Evolutionary conservation across 2,888 invertebrate genomes (phyloP), one percentile per base, ranked within the genome.

Genomic region (Drosophila birchii): DNA sequence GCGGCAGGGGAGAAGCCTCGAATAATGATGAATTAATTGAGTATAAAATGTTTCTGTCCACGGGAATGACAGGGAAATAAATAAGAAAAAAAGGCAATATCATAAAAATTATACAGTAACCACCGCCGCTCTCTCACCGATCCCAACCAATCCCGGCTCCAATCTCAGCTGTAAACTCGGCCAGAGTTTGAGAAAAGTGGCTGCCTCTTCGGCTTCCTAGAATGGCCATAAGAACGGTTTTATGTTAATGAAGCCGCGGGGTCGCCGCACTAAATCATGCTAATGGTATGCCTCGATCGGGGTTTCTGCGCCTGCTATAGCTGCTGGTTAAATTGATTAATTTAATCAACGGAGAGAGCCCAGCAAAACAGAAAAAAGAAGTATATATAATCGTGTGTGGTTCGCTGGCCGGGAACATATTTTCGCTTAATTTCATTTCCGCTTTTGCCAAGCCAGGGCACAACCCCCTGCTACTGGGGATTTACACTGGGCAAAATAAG

Each of bases 241-340:
- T 80, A 87, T 87, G 89, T 64, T 87, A 89, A 89, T 87, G 86
- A 81, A 75, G 36, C 60, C 49, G 41, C 36, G 71, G 47, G 57
- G 61, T 51, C 41, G 43, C 59, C 53, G 66, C 67, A 75, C 67
- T 84, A 86, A 88, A 82, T 86, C 88, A 82, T 78, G 78, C 82
- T 79, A 84, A 86, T 88, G 68, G 68, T 56, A 23, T 41, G 82
- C 77, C 68, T 74, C 66, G 78, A 81, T 86, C 71, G 63, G 47
- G 32, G 23, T 1, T 41, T 23, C 11, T 32, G 32, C 29, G 29
- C 7, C 20, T 44, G 14, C n/a, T 1, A 36, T 23, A 20, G 23
- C 47, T 67, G 81, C 80, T 85, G 90, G 91, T 92, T 91, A 92
- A 92, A 91, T 92, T 92, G 91, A 92, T 92, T 92, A 92, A 92